Evolutionary conservation across 2,888 invertebrate species (phyloP), one percentile per base, ranked within the genome.

Genomic region (Litoditis marina): DNA sequence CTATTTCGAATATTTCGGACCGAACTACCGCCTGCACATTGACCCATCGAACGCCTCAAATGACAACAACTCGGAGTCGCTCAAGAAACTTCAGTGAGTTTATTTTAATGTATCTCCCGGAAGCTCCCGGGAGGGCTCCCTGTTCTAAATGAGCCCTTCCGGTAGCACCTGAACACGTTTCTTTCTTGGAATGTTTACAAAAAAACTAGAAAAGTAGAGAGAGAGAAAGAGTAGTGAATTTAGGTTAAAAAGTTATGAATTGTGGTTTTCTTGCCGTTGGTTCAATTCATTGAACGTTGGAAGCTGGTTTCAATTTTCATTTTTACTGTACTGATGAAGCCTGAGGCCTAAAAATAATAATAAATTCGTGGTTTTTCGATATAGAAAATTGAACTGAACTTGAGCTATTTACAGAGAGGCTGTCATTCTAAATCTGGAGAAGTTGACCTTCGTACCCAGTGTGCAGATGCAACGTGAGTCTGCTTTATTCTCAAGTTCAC

Each of bases 381-480:
- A 22, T 8, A 28, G 11, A 25, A 52, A 19, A 52, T 52, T 19
- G n/a, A 11, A 16, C 44, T n/a, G n/a, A n/a, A n/a, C n/a, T n/a
- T n/a, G n/a, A n/a, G n/a, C n/a, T 27, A 16, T 22, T 50, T 66
- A 51, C 52, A 74, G 74, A 46, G 69, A 69, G 13, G 47, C 47
- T 11, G 78, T 80, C 0, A 63, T 77, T 42, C 69, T 68, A 42
- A 79, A 79, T 51, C 68, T 81, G n/a, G 70, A 76, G 27, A 67
- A 71, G 22, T 57, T 81, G 16, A 66, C 74, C 0, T 69, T 68
- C 59, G 77, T 69, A 0, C 80, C 81, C 2, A 74, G 76, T 63
- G 81, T 81, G n/a, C 81, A 81, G 56, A 79, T 81, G 79, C 77
- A 76, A 61, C 68, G 73, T 73, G 27, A 59, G 70, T 58, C 31